Conservation (phyloP, 2,888 invertebrate genomes). For the Sussaba pulchella region DNA sequence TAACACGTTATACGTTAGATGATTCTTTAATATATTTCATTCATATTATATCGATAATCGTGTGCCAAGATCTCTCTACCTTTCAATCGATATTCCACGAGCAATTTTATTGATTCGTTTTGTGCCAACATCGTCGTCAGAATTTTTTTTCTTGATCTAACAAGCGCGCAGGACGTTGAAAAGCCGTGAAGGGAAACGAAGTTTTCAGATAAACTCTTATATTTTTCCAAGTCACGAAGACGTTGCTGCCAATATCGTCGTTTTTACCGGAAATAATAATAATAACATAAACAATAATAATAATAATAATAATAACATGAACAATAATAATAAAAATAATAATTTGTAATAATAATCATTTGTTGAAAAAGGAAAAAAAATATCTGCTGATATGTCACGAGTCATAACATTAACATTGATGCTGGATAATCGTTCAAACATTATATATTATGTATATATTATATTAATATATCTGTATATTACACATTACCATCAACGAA, state of each 20-base stretch:
- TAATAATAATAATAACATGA: neutral
- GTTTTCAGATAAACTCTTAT: slow-evolving; percentile 23
- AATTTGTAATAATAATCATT: slow-evolving; percentile 19
- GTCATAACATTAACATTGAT: slow-evolving; percentile 62
- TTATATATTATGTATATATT: slow-evolving; percentile 51
- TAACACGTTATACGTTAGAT: neutral
- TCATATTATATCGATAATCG: slow-evolving; percentile 2
- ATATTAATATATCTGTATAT: slow-evolving; percentile 40
- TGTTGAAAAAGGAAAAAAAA: slow-evolving; percentile 32
- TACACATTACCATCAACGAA: slow-evolving; percentile 56
- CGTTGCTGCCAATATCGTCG: slow-evolving; percentile 1
- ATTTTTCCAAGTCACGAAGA: slow-evolving; percentile 15
- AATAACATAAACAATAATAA: slow-evolving; percentile 8
- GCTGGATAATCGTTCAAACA: slow-evolving; percentile 48
- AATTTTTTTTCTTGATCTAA: neutral
- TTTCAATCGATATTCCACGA: neutral
- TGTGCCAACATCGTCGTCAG: neutral
- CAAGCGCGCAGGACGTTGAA: slow-evolving; percentile 3
- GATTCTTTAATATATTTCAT: neutral
- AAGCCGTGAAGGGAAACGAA: slow-evolving; percentile 20
- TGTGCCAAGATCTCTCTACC: neutral
- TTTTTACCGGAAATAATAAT: slow-evolving; percentile 2
- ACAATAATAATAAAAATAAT: slow-evolving; percentile 17
- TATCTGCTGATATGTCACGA: slow-evolving; percentile 68
- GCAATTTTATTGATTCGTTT: neutral